Evolutionary conservation across 2,797 vertebrate species (phyloP).

Genomic region (Urophycis tenuis): DNA sequence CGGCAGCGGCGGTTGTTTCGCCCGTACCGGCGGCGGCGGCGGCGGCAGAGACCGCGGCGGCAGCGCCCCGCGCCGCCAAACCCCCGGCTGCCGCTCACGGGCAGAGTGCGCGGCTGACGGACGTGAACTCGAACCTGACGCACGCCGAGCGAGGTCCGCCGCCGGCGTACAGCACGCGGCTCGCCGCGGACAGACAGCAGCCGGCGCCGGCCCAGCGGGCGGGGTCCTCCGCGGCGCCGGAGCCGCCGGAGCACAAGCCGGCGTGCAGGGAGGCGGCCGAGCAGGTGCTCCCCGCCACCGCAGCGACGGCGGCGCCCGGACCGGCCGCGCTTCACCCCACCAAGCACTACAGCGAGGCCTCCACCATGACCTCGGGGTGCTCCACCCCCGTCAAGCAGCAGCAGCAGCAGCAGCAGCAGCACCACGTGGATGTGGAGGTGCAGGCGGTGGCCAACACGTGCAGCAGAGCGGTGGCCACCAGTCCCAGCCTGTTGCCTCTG

Average conservation of each 20-base stretch:
- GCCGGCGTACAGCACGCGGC: conserved; percentile 31
- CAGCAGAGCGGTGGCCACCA: conserved; percentile 83
- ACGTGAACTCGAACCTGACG: conserved; percentile 27
- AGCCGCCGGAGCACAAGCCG: conserved; percentile 30
- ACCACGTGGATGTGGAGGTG: conserved; percentile 89
- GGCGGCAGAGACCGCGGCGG: conserved; percentile 22
- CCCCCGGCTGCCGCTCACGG: conserved; percentile 24
- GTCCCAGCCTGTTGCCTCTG: conserved; percentile 80
- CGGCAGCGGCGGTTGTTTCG: conserved; percentile 33
- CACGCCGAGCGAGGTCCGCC: conserved; percentile 35
- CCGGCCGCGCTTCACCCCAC: conserved; percentile 35
- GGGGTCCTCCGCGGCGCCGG: conserved; percentile 35
- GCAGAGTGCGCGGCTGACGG: conserved; percentile 8
- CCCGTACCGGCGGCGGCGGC: conserved; percentile 20
- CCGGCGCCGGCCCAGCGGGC: conserved; percentile 31
- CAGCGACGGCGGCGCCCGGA: conserved; percentile 36
- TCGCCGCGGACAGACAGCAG: conserved; percentile 44
- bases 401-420: too few relatives aligned
- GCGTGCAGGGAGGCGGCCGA: conserved; percentile 29
- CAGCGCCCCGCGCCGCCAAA: conserved; percentile 11
- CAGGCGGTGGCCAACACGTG: conserved; percentile 82
- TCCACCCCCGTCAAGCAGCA: conserved; percentile 49
- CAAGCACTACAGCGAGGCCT: conserved; percentile 77
- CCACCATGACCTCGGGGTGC: conserved; percentile 82
- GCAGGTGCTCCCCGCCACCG: conserved; percentile 30